These are phyloP conservation scores for Caenorhabditis becei DNA, from an alignment of 2,888 invertebrate genomes.

Conservation along the genomic window DNA sequence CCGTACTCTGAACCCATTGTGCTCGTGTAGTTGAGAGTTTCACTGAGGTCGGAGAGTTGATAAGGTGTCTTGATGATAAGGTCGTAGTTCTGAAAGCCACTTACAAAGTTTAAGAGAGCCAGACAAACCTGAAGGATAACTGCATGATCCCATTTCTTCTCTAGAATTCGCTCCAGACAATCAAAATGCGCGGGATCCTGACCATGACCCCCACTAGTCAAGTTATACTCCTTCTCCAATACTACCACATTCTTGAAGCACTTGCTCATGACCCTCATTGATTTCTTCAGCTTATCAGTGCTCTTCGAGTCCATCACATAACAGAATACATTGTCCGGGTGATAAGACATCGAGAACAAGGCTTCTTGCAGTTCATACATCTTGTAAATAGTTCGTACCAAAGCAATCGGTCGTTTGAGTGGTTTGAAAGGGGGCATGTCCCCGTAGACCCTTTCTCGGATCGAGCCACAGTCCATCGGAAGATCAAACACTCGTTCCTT, in stretches of 20 bases:
- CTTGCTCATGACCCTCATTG: slow-evolving; percentile 26
- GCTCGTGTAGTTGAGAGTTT: slow-evolving; percentile 47
- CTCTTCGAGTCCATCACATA: slow-evolving; percentile 46
- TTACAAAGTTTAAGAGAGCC: too few relatives aligned
- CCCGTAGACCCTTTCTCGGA: slow-evolving; percentile 37
- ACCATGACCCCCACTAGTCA: slow-evolving; percentile 52
- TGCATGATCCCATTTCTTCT: slow-evolving; percentile 50
- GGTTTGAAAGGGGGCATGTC: slow-evolving; percentile 34
- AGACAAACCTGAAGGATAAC: slow-evolving; percentile 42
- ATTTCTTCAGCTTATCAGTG: slow-evolving; percentile 19
- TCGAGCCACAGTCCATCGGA: slow-evolving; percentile 58
- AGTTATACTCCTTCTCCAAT: slow-evolving; percentile 39
- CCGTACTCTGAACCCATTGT: slow-evolving; percentile 52
- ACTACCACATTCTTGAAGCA: slow-evolving; percentile 49
- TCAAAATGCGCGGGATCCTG: slow-evolving; percentile 57
- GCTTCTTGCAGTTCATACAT: slow-evolving; percentile 58
- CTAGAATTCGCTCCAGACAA: slow-evolving; percentile 39
- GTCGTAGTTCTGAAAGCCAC: slow-evolving; percentile 49
- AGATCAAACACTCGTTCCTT: slow-evolving; percentile 39
- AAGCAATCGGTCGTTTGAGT: slow-evolving; percentile 49
- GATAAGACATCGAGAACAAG: slow-evolving; percentile 40
- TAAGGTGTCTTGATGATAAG: slow-evolving; percentile 44
- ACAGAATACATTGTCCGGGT: slow-evolving; percentile 54
- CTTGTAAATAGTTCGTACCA: slow-evolving; percentile 44
- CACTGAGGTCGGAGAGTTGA: slow-evolving; percentile 49